Base-by-base conservation (phyloP, 2,797 vertebrate genomes). In the Danio tinwini region DNA sequence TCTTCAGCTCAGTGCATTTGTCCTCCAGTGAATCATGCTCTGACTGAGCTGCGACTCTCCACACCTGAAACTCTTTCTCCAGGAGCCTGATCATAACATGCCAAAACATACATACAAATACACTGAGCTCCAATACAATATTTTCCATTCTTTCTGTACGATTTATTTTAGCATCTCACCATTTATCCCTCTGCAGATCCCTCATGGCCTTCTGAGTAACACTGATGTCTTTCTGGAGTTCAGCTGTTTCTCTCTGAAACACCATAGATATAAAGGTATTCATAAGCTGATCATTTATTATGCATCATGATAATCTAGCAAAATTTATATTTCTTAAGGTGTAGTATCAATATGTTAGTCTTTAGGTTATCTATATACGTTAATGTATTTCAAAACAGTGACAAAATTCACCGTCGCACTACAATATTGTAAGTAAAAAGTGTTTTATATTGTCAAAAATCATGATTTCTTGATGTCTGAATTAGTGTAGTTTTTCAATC, bases 21-120 rank as follows among this genome's bases (percentile, higher is more conserved):
- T 94, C 91, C 88, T 96, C 92, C 79, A 97, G 92, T 78, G 84
- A 80, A 53, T 88, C 79, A 1, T 92, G 91, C 61, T 95, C 91
- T 39, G 93, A 91, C 87, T 93, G 92, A 52, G 94, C 84, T 6
- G 93, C 86, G 8, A 91, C 81, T 76, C 89, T 93, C 94, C 90
- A 94, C 10, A 76, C 90, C 44, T 90, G 89, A 80, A 97, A 84
- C 78, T 95, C 88, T 76, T 93, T 92, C 85, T 94, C 94, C 83
- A 96, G 77, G 71, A 94, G 80, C 88, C 96, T 97, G 37, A 39
- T 40, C 50, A 29, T 50, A 49, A 64, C 49, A 79, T 12, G 5
- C 37, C 40, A 71, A n/a, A n/a, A n/a, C n/a, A 29, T 29, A 29
- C 3, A 29, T n/a, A 76, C 16, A 82, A n/a, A 83, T 50, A 71